Evolutionary conservation across 2,113 vertebrate species (phyloP), one percentile per base, ranked within the genome.

Genomic region (Hassar affinis): DNA sequence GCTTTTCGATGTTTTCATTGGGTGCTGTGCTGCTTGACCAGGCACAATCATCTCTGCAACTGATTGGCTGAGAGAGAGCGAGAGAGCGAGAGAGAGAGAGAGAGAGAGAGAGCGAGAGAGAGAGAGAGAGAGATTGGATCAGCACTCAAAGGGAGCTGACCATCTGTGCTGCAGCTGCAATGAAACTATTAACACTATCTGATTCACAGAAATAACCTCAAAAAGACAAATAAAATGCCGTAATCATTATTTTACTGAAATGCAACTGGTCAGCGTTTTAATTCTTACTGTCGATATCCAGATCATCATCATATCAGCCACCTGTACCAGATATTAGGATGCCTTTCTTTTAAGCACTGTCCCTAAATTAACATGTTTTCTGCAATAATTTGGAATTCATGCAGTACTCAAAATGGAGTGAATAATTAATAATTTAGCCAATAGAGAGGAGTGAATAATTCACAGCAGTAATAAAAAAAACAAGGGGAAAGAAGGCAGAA

Each of bases 401-500:
- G 22, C 76, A 8, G 76, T 38, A 25, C 54, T 17, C 76, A 6
- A 3, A 59, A 25, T 45, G 20, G 11, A 59, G 76, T 45, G 56
- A 45, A 78, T 59, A 78, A 59, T 59, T 59, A 12, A 78, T 78
- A 15, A 83, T 66, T 66, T 54, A 77, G 35, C 30, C 56, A 59
- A 77, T 61, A 62, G 27, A 51, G 57, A 35, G 25, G 52, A 74
- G 80, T 51, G 78, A 76, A 74, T 14, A 69, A 80, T 52, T 61
- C 66, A 52, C 72, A 76, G 62, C 56, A 71, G 47, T 66, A 30
- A 76, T 72, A 72, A 77, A 79, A 69, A 76, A 71, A 59, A 78
- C 79, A 82, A 57, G 27, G 57, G 66, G 62, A 18, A 49, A 35
- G 71, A 69, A 38, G 79, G 35, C 47, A 27, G 49, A 22, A 51